Evolutionary conservation across 2,888 invertebrate genomes (phyloP), one percentile per base, ranked within the genome.

Genomic region (Oligia strigilis): DNA sequence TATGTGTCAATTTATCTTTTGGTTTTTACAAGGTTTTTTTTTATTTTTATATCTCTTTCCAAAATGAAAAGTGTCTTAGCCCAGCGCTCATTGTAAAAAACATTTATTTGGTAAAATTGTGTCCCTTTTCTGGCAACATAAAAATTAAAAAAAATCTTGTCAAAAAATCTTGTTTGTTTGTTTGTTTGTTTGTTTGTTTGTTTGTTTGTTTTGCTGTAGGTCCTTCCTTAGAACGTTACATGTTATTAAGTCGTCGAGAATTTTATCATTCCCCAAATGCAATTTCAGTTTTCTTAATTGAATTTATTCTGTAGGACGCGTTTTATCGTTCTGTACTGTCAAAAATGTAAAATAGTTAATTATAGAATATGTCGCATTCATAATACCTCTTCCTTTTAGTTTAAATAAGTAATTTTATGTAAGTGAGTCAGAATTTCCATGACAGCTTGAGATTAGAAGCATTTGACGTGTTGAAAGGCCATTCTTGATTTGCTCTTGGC

Each of bases 201-300:
- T n/a, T n/a, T n/a, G n/a, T n/a, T n/a, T n/a, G n/a, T n/a, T n/a
- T n/a, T 55, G 87, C 85, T 86, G 87, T 84, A 87, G 87, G 86
- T 84, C 81, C 43, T 13, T 43, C 43, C 14, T 75, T 60, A 58
- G 17, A 64, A n/a, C 2, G 23, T 62, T 55, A 85, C 78, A 87
- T 78, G 72, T 78, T 78, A 87, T 1, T 29, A 87, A 74, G 70
- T 65, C 67, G 8, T 60, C 17, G 74, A 49, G 60, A 74, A 85
- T 80, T 77, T 80, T 88, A 88, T 82, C 74, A 70, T 64, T 75
- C 64, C 0, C 9, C 40, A 19, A 64, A 86, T 80, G 86, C 78
- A 77, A 85, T 78, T 86, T 77, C 46, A 49, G 55, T 36, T 67
- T 82, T 77, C 76, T 73, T 86, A 87, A 82, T 87, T 74, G 8